Evolutionary conservation across 2,113 vertebrate genomes (phyloP).

Genomic region (Neogale vison): DNA sequence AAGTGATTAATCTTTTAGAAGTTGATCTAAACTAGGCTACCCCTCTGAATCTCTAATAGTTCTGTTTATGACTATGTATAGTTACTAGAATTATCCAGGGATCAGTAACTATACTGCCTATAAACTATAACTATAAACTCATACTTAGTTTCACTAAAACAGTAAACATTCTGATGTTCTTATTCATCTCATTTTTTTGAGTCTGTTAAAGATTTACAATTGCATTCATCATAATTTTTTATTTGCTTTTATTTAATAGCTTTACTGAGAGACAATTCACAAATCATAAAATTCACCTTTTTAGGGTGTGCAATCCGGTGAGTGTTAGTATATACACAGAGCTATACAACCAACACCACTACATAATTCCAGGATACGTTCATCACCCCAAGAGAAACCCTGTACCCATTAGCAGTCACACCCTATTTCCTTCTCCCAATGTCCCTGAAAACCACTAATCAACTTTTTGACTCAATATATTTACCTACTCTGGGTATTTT

Average conservation of each 20-base stretch:
- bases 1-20: neutral
- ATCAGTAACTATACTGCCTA: neutral
- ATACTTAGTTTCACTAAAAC: neutral
- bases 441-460: neutral
- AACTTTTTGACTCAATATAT: neutral
- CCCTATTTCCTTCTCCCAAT: neutral
- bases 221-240: neutral
- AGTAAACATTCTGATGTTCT: neutral
- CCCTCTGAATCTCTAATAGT: neutral
- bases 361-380: neutral
- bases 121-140: too few species aligned
- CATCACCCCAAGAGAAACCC: neutral
- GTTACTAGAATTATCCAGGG: neutral
- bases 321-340: neutral
- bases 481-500: neutral
- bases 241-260: neutral
- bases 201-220: neutral
- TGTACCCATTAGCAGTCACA: neutral
- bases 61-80: neutral
- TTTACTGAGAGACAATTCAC: neutral
- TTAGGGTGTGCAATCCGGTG: neutral
- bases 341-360: neutral
- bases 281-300: neutral
- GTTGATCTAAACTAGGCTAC: neutral
- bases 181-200: neutral